These are phyloP conservation scores for Geodia barretti DNA, from an alignment of 37 sponge, comb jelly and placozoan species.

Conservation along the genomic window DNA sequence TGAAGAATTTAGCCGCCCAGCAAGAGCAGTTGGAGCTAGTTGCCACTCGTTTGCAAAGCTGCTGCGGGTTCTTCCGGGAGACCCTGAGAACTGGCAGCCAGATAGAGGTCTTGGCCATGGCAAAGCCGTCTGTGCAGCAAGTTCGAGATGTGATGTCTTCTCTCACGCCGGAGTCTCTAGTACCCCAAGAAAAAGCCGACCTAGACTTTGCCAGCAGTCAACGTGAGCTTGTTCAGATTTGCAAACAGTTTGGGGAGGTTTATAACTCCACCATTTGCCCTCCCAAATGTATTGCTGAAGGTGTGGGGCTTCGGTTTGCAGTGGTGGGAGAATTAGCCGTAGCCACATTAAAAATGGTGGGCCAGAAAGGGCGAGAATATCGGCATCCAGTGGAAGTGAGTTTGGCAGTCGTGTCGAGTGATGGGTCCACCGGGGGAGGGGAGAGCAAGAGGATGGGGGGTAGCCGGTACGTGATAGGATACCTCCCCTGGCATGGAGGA, in stretches of 20 bases:
- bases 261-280: not conserved
- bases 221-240: not conserved
- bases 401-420: not conserved
- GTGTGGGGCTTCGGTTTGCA: not conserved
- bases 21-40: constrained; percentile 12
- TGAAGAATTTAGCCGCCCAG: constrained; percentile 19
- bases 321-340: not conserved
- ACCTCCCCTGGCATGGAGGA: constrained; percentile 7
- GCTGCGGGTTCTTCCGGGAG: constrained; percentile 7
- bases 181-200: not conserved
- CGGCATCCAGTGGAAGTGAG: not conserved
- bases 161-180: not conserved
- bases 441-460: not conserved
- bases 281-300: not conserved
- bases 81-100: constrained; percentile 21
- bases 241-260: constrained; percentile 15
- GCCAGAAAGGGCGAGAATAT: not conserved
- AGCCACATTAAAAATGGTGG: not conserved
- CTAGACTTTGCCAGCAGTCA: not conserved
- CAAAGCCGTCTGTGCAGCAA: constrained; percentile 1
- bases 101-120: constrained; percentile 28
- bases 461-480: constrained; percentile 8
- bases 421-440: not conserved
- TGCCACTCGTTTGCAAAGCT: constrained; percentile 22
- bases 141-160: constrained; percentile 1